These are phyloP conservation scores for Xenus cinereus DNA, from an alignment of 2,113 vertebrate genomes.

Conservation along the genomic window DNA sequence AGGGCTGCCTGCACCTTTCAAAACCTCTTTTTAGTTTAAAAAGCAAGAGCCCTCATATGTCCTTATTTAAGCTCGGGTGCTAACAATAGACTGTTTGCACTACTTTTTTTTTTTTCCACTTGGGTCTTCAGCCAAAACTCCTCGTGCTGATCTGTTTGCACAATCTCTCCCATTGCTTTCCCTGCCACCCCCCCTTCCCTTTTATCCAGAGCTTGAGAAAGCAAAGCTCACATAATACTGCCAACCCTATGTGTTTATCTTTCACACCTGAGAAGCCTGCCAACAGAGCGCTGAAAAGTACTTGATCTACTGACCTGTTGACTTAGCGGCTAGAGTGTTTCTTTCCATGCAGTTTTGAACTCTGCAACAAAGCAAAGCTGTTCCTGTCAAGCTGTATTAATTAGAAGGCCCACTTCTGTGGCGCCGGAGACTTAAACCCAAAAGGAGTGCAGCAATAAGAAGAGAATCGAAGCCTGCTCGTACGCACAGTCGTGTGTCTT, in stretches of 20 bases:
- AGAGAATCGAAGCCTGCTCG: neutral
- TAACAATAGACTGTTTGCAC: neutral
- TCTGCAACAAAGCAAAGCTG: neutral
- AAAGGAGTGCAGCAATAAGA: neutral
- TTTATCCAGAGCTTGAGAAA: neutral
- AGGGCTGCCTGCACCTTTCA: neutral
- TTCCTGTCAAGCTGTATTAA: neutral
- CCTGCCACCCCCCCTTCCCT: neutral
- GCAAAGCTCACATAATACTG: neutral
- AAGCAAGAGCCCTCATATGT: neutral
- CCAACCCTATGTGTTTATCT: neutral
- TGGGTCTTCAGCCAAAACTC: neutral
- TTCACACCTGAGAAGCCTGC: slow-evolving; percentile 8
- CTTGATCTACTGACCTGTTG: neutral
- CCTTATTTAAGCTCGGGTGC: neutral
- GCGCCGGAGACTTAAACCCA: neutral
- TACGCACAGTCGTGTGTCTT: neutral
- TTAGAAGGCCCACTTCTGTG: neutral
- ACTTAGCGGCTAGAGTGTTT: neutral
- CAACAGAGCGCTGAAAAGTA: neutral
- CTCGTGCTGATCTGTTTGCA: neutral
- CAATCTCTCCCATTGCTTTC: neutral
- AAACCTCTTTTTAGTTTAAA: neutral
- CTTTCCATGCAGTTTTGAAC: neutral
- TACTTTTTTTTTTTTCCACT: neutral